Evolutionary conservation across 2,888 invertebrate genomes (phyloP).

Genomic region (Conus canariensis): DNA sequence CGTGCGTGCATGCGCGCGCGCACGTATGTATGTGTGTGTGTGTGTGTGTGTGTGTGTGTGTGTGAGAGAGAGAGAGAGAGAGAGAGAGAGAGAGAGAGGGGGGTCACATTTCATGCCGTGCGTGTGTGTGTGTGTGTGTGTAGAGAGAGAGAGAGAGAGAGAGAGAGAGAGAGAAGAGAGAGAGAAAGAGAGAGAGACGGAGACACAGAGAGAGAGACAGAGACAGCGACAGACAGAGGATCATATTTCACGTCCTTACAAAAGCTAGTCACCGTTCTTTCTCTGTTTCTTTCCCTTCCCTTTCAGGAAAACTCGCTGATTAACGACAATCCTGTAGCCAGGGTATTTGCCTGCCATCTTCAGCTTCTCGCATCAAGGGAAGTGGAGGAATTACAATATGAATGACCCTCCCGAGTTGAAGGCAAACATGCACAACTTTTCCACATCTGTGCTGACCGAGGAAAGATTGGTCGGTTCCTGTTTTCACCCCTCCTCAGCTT

Average conservation of each 20-base stretch:
- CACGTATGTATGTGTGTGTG: background rate
- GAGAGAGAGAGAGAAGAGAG: background rate
- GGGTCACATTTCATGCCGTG: background rate
- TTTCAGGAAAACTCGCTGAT: background rate
- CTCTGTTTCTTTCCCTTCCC: background rate
- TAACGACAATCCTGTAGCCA: background rate
- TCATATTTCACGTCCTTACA: background rate
- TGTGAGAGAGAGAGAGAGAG: background rate
- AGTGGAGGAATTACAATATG: conserved; percentile 5
- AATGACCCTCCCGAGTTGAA: background rate
- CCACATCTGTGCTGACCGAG: background rate
- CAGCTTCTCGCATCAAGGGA: background rate
- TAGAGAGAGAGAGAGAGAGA: too few species aligned
- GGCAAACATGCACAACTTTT: background rate
- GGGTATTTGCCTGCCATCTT: background rate
- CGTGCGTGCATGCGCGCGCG: background rate
- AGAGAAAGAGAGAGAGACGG: background rate
- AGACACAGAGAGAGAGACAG: background rate
- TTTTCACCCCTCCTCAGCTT: background rate
- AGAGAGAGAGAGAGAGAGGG: background rate
- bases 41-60: background rate
- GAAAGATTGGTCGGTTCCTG: background rate
- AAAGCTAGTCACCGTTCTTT: background rate
- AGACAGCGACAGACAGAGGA: background rate
- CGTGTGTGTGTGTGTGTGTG: background rate